These are phyloP conservation scores for Mactromeris polynyma DNA, from an alignment of 2,888 invertebrate species.

Conservation along the genomic window DNA sequence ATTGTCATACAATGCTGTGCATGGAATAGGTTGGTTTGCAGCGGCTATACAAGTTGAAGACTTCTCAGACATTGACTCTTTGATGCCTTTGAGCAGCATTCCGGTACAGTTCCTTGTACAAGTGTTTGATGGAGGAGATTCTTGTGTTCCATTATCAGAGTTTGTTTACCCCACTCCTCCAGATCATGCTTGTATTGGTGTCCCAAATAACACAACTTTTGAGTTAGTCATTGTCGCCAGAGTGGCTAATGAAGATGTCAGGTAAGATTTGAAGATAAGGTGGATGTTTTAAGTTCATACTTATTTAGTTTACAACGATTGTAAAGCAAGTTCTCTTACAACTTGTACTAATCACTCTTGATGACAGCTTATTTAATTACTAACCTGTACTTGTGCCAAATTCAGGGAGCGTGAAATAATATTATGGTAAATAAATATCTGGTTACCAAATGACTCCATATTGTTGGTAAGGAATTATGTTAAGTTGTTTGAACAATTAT, in stretches of 20 bases:
- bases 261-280: constrained; percentile 19
- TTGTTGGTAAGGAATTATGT: too few relatives aligned
- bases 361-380: too few relatives aligned
- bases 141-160: constrained; percentile 22
- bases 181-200: constrained; percentile 39
- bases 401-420: too few relatives aligned
- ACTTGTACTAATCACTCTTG: too few relatives aligned
- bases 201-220: background rate
- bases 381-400: too few relatives aligned
- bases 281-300: too few relatives aligned
- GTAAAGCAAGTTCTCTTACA: too few relatives aligned
- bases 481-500: too few relatives aligned
- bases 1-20: constrained; percentile 29
- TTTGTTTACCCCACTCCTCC: constrained; percentile 45
- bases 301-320: too few relatives aligned
- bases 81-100: constrained; percentile 37
- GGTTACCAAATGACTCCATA: too few relatives aligned
- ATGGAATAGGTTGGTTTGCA: constrained; percentile 48
- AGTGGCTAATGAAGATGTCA: background rate
- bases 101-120: constrained; percentile 55
- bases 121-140: constrained; percentile 4
- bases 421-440: too few relatives aligned
- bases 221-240: constrained; percentile 19
- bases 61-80: background rate
- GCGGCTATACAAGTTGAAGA: constrained; percentile 58